Evolutionary conservation across 2,888 invertebrate species (phyloP), one percentile per base, ranked within the genome.

Genomic region (Hydraecia micacea): DNA sequence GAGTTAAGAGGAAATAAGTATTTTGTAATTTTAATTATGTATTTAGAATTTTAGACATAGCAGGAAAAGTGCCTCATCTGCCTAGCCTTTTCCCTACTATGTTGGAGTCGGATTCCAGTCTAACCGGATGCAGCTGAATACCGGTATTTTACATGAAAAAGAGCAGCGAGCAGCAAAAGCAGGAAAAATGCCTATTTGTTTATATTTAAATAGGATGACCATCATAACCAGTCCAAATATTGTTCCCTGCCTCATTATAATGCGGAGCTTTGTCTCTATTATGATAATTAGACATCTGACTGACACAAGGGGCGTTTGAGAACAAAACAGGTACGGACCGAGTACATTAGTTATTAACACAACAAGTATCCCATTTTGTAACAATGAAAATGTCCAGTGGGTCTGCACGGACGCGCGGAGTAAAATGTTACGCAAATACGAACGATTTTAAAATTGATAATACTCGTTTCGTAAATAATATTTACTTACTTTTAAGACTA

Each of bases 261-360:
- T 49, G 77, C 76, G 66, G 58, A 70, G 80, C 83, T 66, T 77
- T 83, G 80, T 80, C 42, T 60, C 77, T 80, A 83, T 60, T 70
- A 36, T 69, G 46, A 46, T 83, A 80, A 83, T 83, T 62, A 80
- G 80, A 83, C 80, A 62, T 46, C 36, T 77, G 77, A 80, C 36
- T 76, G 80, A 70, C 82, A 66, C 77, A 70, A 36, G 58, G 36
- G 9, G 69, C 69, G 58, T 52, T 77, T 42, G 69, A 46, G 77
- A 62, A 80, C 60, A 83, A 67, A 80, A 80, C 77, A 55, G 36
- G 32, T 25, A 42, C 32, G n/a, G 58, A 32, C 21, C 42, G 36
- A 18, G 46, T 67, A 81, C 60, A 81, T 81, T 73, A 80, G 73
- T 60, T 36, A 73, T 52, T 80, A 73, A 52, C 32, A 55, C 25